These are phyloP conservation scores for Poecilus cupreus DNA, from an alignment of 2,888 invertebrate species.

Conservation along the genomic window DNA sequence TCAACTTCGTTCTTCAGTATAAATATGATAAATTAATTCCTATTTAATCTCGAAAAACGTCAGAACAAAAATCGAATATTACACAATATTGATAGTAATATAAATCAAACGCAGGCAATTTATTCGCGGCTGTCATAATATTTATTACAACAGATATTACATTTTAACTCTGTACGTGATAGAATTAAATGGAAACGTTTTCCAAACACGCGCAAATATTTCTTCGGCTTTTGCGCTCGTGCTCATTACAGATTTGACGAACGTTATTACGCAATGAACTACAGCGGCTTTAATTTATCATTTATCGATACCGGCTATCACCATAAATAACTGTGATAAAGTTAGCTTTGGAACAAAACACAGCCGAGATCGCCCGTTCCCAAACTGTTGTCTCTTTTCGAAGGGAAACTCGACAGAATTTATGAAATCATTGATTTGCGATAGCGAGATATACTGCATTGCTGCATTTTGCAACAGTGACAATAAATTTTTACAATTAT, in stretches of 20 bases:
- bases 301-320: slow-evolving; percentile 42
- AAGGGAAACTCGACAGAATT: neutral
- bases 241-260: slow-evolving; percentile 46
- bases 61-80: slow-evolving; percentile 30
- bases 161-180: slow-evolving; percentile 41
- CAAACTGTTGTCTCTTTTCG: neutral
- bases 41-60: neutral
- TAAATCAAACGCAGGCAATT: slow-evolving; percentile 1
- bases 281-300: slow-evolving; percentile 36
- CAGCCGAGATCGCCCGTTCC: neutral
- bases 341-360: slow-evolving; percentile 33
- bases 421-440: neutral
- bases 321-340: slow-evolving; percentile 48
- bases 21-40: slow-evolving; percentile 27
- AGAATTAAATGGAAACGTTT: slow-evolving; percentile 37
- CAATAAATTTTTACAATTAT: neutral
- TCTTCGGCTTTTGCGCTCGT: neutral
- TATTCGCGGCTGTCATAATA: slow-evolving; percentile 33
- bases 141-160: slow-evolving; percentile 37
- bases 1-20: neutral
- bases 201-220: slow-evolving; percentile 31
- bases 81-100: slow-evolving; percentile 23
- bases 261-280: slow-evolving; percentile 44
- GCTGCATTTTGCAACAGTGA: neutral
- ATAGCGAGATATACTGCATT: neutral